These are phyloP conservation scores for Varecia variegata DNA, from an alignment of 2,797 vertebrate genomes.

Conservation along the genomic window DNA sequence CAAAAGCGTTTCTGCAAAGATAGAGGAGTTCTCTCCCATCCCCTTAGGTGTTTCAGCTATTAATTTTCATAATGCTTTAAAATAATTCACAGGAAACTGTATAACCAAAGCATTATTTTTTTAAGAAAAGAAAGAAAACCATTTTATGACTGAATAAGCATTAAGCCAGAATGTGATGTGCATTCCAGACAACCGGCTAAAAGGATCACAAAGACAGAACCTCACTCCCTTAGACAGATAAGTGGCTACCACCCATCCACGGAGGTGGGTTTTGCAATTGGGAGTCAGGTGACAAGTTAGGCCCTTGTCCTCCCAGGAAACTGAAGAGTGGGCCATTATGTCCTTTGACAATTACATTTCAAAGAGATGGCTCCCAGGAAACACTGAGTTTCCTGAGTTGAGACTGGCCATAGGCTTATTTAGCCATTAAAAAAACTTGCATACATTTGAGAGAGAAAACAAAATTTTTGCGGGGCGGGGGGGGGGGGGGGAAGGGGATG, in stretches of 20 bases:
- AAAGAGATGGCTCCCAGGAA: neutral
- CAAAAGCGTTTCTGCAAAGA: constrained; percentile 64
- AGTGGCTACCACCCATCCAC: neutral
- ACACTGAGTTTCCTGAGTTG: neutral
- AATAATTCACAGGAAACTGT: neutral
- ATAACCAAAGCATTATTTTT: neutral
- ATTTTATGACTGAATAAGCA: neutral
- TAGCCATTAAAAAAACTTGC: neutral
- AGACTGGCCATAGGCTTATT: neutral
- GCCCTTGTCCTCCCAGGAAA: neutral
- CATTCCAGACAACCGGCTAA: neutral
- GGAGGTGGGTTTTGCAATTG: neutral
- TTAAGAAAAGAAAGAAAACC: neutral
- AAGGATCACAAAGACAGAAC: neutral
- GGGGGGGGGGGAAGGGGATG: neutral
- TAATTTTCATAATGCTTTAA: neutral
- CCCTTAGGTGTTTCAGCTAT: neutral
- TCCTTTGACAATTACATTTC: neutral
- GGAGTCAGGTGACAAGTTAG: neutral
- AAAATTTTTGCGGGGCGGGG: neutral
- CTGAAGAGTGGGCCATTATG: too few species aligned
- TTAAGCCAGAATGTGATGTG: neutral
- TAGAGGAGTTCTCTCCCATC: constrained; percentile 40
- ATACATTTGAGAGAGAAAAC: neutral
- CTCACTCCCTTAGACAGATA: neutral